Conservation (phyloP, 2,888 invertebrate species). For the Lottia gigantea region DNA sequence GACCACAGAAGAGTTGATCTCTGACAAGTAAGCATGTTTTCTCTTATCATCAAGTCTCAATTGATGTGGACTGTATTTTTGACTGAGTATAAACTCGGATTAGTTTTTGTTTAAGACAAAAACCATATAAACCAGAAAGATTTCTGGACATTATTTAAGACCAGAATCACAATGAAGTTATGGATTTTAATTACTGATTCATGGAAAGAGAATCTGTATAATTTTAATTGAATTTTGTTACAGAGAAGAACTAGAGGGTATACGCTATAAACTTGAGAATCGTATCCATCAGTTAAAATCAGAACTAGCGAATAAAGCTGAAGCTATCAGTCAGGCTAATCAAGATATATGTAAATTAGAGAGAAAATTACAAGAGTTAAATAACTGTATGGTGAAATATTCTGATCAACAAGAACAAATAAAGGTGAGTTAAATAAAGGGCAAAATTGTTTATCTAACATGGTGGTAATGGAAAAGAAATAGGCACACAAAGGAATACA, state of each 20-base stretch:
- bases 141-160: no score
- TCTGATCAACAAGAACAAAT: slow-evolving; percentile 7
- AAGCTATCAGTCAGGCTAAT: not conserved
- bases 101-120: no score
- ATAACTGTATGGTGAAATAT: not conserved
- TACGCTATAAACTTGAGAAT: not conserved
- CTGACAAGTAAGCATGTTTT: not conserved
- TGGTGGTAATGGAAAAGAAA: no score
- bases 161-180: no score
- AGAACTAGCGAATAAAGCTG: not conserved
- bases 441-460: no score
- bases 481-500: no score
- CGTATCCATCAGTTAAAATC: not conserved
- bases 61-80: no score
- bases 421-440: not conserved
- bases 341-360: not conserved
- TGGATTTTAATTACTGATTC: no score
- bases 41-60: no score
- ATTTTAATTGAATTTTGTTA: not conserved
- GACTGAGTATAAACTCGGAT: no score
- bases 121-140: no score
- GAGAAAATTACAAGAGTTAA: not conserved
- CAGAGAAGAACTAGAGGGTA: not conserved
- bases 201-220: no score
- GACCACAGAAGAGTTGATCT: not conserved